Conservation (phyloP, 2,797 vertebrate genomes). For the Diplodus sargus region DNA sequence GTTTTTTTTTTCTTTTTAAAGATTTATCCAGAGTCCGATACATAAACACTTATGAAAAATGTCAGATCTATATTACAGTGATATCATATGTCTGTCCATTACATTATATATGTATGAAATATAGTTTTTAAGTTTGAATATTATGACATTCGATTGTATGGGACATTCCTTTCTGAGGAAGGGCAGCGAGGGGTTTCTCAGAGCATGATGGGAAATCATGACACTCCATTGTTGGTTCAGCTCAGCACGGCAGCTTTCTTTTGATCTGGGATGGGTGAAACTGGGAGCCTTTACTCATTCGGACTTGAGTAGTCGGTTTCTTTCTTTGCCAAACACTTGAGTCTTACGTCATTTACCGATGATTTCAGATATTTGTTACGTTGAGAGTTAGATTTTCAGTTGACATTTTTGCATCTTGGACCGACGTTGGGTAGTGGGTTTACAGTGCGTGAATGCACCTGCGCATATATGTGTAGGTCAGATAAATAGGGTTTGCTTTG, state of each 20-base stretch:
- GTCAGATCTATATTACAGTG: constrained; percentile 65
- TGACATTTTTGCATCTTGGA: constrained; percentile 23
- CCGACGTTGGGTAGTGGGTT: constrained; percentile 11
- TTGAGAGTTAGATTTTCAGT: constrained; percentile 39
- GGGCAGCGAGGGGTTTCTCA: constrained; percentile 53
- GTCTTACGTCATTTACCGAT: constrained; percentile 50
- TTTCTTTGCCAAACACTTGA: constrained; percentile 75
- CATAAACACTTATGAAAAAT: constrained; percentile 56
- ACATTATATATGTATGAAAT: constrained; percentile 69
- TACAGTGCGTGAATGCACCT: constrained; percentile 21
- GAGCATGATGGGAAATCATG: constrained; percentile 63
- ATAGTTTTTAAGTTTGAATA: constrained; percentile 70
- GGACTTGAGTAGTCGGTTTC: constrained; percentile 30
- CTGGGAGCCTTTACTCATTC: constrained; percentile 53
- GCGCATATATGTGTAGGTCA: constrained; percentile 33
- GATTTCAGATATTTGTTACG: constrained; percentile 20
- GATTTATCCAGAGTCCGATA: constrained; percentile 69
- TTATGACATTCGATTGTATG: constrained; percentile 79
- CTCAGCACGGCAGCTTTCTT: constrained; percentile 72
- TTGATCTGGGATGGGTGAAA: constrained; percentile 54
- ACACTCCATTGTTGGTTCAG: constrained; percentile 43
- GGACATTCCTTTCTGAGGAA: constrained; percentile 53
- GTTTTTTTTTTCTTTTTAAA: constrained; percentile 61
- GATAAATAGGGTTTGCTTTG: background rate
- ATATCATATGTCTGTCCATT: constrained; percentile 57